Evolutionary conservation across 1,140 invertebrate species (phyloP), one percentile per base, ranked within the genome.

Genomic region (Drosophila malerkotliana): DNA sequence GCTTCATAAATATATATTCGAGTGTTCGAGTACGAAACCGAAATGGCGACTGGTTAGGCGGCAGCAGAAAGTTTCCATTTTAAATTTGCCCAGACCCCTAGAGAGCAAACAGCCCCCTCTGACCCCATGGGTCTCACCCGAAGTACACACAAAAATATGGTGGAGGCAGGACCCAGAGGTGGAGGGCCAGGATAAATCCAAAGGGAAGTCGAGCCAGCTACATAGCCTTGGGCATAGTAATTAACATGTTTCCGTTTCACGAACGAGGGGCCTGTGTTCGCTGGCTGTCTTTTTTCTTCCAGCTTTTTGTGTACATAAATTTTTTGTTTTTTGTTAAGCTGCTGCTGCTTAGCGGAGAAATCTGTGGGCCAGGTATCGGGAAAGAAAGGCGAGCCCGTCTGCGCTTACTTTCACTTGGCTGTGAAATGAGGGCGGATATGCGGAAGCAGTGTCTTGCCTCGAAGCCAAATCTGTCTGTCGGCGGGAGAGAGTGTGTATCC

Each of bases 171-270:
- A 28, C 1, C 26, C 6, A 7, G 26, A 28, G 26, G 26, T 7
- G 26, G 26, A 28, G 49, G 15, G 39, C n/a, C 55, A 59, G 63
- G 55, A 68, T 52, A 59, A 54, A 53, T 80, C 63, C 77, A 68
- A 67, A 34, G 84, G 81, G 61, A 85, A 87, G 82, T 69, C 48
- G 78, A 72, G 74, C 56, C 66, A 68, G 82, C 67, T 68, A 82
- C 79, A 83, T 88, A 83, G 83, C 83, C 83, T 88, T 88, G 83
- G 76, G 83, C 83, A 67, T 77, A 88, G 83, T 88, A 88, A 87
- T 87, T 87, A 88, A 88, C 83, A 88, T 88, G 83, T 88, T 88
- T 88, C 83, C 83, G 79, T 88, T 88, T 71, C 83, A 79, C 51
- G 79, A 88, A 62, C 71, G 74, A 56, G 62, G 45, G 48, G 34